Evolutionary conservation across 2,888 invertebrate species (phyloP).

Genomic region (Muschampia plurimacula): DNA sequence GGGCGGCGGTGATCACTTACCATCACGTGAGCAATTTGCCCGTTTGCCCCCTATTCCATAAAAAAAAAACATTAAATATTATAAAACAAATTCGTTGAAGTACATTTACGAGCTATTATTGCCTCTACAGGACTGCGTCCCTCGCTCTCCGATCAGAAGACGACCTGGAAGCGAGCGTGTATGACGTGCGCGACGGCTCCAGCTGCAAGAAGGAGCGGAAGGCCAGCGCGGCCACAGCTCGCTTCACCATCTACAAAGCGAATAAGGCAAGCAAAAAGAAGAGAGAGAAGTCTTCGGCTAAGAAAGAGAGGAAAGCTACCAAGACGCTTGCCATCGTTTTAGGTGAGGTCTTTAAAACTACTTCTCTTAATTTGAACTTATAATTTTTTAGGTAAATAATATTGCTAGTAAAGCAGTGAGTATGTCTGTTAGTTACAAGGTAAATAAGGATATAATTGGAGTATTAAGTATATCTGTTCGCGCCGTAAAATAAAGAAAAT

Average conservation of each 20-base stretch:
- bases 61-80: background rate
- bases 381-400: no score
- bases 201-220: constrained; percentile 90
- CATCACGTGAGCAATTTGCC: no score
- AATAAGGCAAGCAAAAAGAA: constrained; percentile 98
- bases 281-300: constrained; percentile 96
- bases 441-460: no score
- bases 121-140: constrained; percentile 85
- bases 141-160: constrained; percentile 77
- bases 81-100: no score
- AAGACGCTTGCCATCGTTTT: constrained; percentile 99
- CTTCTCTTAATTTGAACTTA: background rate
- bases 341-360: constrained; percentile 87
- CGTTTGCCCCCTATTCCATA: no score
- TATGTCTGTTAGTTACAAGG: no score
- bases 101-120: background rate
- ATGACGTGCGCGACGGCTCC: constrained; percentile 74
- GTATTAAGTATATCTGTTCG: no score
- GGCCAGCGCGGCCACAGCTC: constrained; percentile 88
- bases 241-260: constrained; percentile 96
- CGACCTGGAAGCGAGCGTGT: constrained; percentile 70
- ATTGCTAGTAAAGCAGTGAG: no score
- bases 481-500: no score
- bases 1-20: no score
- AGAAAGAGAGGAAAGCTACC: constrained; percentile 98